Conservation (phyloP, 2,797 vertebrate species). For the Rhyacichthys aspro region DNA sequence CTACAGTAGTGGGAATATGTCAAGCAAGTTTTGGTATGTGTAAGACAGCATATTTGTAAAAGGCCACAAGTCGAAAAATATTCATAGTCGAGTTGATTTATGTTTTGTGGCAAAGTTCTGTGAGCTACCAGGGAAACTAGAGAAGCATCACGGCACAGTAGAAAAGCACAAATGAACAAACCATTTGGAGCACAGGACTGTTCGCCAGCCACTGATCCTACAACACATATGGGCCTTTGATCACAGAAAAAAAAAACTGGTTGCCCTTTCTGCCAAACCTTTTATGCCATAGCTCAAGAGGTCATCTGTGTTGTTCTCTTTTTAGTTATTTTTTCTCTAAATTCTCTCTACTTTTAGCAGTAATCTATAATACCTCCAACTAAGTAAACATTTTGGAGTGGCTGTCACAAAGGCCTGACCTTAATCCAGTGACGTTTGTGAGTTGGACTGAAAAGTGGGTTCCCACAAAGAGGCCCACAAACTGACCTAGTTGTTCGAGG, state of each 20-base stretch:
- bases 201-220: neutral
- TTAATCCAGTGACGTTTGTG: constrained; percentile 9
- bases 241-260: too few species aligned
- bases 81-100: constrained; percentile 7
- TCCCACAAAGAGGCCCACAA: constrained; percentile 8
- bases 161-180: neutral
- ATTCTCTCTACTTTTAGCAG: constrained; percentile 1
- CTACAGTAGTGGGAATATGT: neutral
- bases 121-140: neutral
- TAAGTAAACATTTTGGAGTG: neutral
- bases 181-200: neutral
- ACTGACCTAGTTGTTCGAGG: neutral
- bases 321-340: too few species aligned
- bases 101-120: constrained; percentile 6
- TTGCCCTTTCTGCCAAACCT: too few species aligned
- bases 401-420: constrained; percentile 13
- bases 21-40: neutral
- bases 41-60: neutral
- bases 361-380: neutral
- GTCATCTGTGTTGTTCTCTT: neutral
- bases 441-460: constrained; percentile 4
- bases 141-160: neutral
- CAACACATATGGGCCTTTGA: too few species aligned
- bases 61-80: too few species aligned
- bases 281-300: constrained; percentile 1